Evolutionary conservation across 2,113 vertebrate genomes (phyloP), one percentile per base, ranked within the genome.

Genomic region (Neopipo cinnamomea): DNA sequence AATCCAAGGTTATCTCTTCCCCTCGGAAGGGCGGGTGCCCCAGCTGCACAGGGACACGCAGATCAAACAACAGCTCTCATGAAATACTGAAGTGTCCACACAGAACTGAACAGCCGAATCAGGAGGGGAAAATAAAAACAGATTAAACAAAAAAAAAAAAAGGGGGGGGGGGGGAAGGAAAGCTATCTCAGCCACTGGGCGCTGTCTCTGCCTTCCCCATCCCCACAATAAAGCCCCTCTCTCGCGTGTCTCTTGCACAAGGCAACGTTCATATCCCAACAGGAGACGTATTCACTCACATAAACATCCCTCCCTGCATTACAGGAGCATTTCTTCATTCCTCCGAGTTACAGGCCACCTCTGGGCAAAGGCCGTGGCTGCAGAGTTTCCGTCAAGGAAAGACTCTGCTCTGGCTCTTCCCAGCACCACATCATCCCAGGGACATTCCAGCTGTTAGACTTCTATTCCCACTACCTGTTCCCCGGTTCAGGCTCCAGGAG

Each of bases 71-170:
- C 1, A 0, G 37, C 22, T 31, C 33, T 31, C 47, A 5, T 5
- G 24, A 58, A 63, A 25, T 18, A 24, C 8, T 2, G 0, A 21
- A 28, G 21, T 1, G 21, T 11, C 14, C 21, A 14, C 21, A 14
- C 28, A 50, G 22, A 68, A 42, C 42, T 81, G 59, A 68, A 65
- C 24, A 23, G 3, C 9, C 39, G 24, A 24, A 49, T 58, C 4
- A 52, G 58, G 62, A 47, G 23, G 10, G 6, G 17, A 55, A 72
- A 74, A 55, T 20, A 31, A 65, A 52, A 94, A 41, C 0, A 18
- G 61, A 13, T 16, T 42, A 53, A 5, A 4, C 18, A 20, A 8
- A 24, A 8, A 7, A 2, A 10, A 2, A 12, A 18, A 47, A 37
- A 31, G 3, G 7, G 4, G 12, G 15, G 44, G 44, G 18, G 44